Base-by-base conservation (phyloP, 1,140 invertebrate species). In the Trachymyrmex cornetzi region DNA sequence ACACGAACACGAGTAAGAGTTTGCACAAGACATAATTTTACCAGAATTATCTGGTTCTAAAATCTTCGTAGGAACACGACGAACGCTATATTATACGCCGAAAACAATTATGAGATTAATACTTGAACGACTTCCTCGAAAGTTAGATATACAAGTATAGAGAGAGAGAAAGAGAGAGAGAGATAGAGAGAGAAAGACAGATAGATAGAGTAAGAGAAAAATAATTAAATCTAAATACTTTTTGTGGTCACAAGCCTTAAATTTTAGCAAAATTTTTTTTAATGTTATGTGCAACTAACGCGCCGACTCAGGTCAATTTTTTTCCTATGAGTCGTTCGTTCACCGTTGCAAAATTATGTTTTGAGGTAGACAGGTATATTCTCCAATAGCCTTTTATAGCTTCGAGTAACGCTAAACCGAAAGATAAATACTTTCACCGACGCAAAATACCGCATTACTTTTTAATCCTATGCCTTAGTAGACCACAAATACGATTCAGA, bases 361-460 rank as follows among this genome's bases (percentile, higher is more conserved):
- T 93, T 95, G 95, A 95, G 95, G 95, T 95, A 95, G 95, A 95
- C 93, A 92, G 94, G 95, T 95, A 94, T 95, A 95, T 95, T 95
- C 93, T 95, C 94, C 93, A 93, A 94, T 94, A 95, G 94, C 94
- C 87, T 93, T 93, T 93, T 88, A 92, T 91, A 94, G 94, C 92
- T 92, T 94, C 88, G 88, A 94, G 89, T 94, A 93, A 93, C 87
- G 92, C 93, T 94, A 92, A 95, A 94, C 88, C 90, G 89, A 93
- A 92, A 92, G 74, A 93, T 91, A 90, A 91, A 92, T 55, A 93
- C 77, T 89, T 93, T 88, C 75, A 85, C 88, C 74, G 92, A 94
- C 89, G 86, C 66, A 93, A 94, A 92, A 91, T 92, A 91, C 82
- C 90, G 91, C 88, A 90, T 90, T 91, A 91, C 19, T 77, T 84